A percentile compares a stretch with the other conserved stretches of the same genome.
Conservation (phyloP, 2,113 vertebrate genomes). For the Taxidea taxus region DNA sequence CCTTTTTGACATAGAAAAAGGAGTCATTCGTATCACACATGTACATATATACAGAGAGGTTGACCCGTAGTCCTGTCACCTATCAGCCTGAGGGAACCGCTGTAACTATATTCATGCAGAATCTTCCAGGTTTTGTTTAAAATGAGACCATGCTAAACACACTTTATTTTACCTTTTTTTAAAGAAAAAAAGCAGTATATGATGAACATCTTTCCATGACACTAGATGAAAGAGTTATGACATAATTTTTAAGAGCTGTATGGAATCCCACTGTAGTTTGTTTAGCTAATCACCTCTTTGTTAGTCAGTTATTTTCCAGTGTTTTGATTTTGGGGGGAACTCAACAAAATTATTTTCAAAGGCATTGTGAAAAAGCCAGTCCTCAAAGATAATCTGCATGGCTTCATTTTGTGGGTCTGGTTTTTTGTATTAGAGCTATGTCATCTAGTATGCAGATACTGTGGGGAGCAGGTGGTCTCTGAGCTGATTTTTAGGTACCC, state of each 20-base stretch:
- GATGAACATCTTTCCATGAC: background rate
- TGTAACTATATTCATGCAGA: background rate
- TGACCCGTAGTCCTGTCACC: background rate
- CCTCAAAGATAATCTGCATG: background rate
- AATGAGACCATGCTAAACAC: background rate
- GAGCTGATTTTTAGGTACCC: background rate
- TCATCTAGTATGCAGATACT: background rate
- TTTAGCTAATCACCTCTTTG: background rate
- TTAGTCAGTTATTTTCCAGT: background rate
- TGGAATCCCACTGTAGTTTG: background rate
- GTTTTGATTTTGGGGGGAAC: background rate
- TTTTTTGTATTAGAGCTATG: background rate
- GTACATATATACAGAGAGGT: background rate
- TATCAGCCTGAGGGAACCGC: background rate
- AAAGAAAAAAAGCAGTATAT: background rate
- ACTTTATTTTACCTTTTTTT: background rate
- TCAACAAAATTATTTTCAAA: constrained; percentile 33
- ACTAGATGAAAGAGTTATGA: background rate
- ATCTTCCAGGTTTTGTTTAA: background rate
- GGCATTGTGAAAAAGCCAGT: background rate
- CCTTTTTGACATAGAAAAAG: background rate
- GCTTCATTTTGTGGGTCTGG: background rate
- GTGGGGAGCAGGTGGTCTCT: background rate
- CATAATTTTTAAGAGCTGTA: background rate
- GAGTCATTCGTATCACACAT: background rate